These are phyloP conservation scores for Volucella inflata DNA, from an alignment of 2,888 invertebrate genomes.

Conservation along the genomic window DNA sequence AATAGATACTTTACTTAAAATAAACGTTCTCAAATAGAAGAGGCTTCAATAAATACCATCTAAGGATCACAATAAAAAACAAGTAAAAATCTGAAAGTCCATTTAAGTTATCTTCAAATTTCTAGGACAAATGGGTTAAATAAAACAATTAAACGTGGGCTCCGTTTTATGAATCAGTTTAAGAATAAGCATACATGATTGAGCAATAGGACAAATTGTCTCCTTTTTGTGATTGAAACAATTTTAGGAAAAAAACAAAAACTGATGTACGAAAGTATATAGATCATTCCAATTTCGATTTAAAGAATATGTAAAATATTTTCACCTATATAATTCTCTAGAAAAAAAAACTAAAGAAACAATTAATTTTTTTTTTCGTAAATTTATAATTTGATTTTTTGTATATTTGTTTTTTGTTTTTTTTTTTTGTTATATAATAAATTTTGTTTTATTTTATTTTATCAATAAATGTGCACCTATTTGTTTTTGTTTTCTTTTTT, in stretches of 20 bases:
- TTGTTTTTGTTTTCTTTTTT: constrained; percentile 20
- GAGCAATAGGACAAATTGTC: constrained; percentile 43
- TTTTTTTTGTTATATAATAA: constrained; percentile 46
- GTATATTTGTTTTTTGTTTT: constrained; percentile 41
- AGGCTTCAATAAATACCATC: no score
- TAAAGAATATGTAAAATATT: constrained; percentile 9
- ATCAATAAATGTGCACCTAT: constrained; percentile 75
- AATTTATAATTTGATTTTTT: constrained; percentile 44
- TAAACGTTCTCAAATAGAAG: background rate
- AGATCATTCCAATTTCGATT: constrained; percentile 6
- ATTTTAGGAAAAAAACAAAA: background rate
- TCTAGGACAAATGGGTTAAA: constrained; percentile 20
- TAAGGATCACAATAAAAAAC: no score
- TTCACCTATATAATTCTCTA: constrained; percentile 26
- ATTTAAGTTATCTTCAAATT: no score
- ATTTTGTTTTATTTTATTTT: constrained; percentile 67
- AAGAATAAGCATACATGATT: constrained; percentile 27
- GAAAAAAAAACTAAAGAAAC: constrained; percentile 13
- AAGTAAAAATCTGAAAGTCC: no score
- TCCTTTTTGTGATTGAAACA: background rate
- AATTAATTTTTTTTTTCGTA: constrained; percentile 7
- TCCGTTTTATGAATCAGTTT: constrained; percentile 21
- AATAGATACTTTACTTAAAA: background rate
- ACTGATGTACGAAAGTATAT: constrained; percentile 5
- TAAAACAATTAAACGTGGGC: constrained; percentile 7